Base-by-base conservation (phyloP, 2,888 invertebrate species). In the Pyrgus malvae region DNA sequence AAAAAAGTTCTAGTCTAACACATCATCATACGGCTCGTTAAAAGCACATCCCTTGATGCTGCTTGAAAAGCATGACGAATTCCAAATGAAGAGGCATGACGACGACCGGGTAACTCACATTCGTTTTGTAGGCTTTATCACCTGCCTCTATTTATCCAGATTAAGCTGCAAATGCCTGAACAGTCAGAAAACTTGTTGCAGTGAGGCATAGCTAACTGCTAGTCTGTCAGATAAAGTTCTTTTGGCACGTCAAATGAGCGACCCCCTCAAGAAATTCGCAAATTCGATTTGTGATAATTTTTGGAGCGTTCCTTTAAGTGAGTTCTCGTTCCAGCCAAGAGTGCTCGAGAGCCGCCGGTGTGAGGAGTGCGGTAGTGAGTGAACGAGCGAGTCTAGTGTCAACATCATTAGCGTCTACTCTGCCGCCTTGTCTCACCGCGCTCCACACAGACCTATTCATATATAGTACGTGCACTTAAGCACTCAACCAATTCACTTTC, bases 301-400 rank as follows among this genome's bases (percentile, higher is more conserved):
- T 56, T 64, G 69, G 49, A 72, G 70, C 65, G 70, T 65, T 69
- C 74, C 44, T 37, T 58, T 56, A 53, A 38, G 45, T 38, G 53
- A 45, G 45, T 16, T 45, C 38, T 27, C 37, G 27, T 17, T 29
- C 27, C 5, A 37, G 21, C 31, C 35, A 70, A 81, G 77, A 76
- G 78, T 72, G 76, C 61, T 63, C 61, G 49, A 58, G 55, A 41
- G 4, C 56, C 42, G 53, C 50, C 53, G 42, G 27, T 8, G 51
- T 44, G 48, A 14, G 48, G 27, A n/a, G n/a, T 45, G 44, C 31
- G 46, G 41, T 70, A 37, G 37, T 27, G 57, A 48, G 48, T 50
- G 58, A 59, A 65, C 69, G 65, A 74, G 72, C 71, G 69, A 71
- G 70, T 81, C 77, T 83, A 83, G 84, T 85, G 84, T 85, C 86